phyloP scores from a whole-genome alignment of 2,888 invertebrate species.

The Thecocarcelia acutangulata region DNA sequence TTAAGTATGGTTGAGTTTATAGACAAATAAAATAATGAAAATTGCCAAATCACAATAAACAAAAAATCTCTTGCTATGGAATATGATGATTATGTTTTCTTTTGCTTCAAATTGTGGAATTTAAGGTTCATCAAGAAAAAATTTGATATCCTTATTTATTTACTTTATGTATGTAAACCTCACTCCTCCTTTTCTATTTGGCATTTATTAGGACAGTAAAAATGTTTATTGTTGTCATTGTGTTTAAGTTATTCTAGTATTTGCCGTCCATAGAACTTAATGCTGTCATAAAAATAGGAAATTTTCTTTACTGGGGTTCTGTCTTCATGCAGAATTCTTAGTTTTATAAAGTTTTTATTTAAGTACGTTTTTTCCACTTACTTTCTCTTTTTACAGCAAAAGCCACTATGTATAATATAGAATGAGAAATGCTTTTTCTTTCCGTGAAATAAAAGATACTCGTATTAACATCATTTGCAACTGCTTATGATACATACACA shows the following conservation, averaged over 20 bases:
- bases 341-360: slow-evolving; percentile 12
- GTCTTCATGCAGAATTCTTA: slow-evolving; percentile 27
- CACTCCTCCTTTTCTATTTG: slow-evolving; percentile 74
- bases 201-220: slow-evolving; percentile 80
- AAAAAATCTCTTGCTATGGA: slow-evolving; percentile 31
- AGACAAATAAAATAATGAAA: slow-evolving; percentile 81
- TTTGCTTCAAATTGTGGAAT: slow-evolving; percentile 8
- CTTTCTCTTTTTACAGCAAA: too few relatives aligned
- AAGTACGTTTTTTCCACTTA: too few relatives aligned
- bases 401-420: too few relatives aligned
- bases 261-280: slow-evolving; percentile 32
- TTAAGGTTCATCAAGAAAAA: slow-evolving; percentile 64
- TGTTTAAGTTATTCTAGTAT: slow-evolving; percentile 35
- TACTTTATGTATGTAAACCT: not conserved
- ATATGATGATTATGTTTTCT: slow-evolving; percentile 43
- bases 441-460: too few relatives aligned
- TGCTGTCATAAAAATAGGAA: slow-evolving; percentile 29
- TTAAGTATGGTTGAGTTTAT: slow-evolving; percentile 78
- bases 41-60: slow-evolving; percentile 77
- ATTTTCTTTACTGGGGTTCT: slow-evolving; percentile 42
- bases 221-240: slow-evolving; percentile 75
- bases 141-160: slow-evolving; percentile 28
- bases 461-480: too few relatives aligned
- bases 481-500: too few relatives aligned
- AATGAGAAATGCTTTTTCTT: too few relatives aligned